A percentile compares a stretch with the other conserved stretches of the same genome.
These are phyloP conservation scores for Penaeus indicus DNA, from an alignment of 1,140 invertebrate genomes.

Conservation along the genomic window DNA sequence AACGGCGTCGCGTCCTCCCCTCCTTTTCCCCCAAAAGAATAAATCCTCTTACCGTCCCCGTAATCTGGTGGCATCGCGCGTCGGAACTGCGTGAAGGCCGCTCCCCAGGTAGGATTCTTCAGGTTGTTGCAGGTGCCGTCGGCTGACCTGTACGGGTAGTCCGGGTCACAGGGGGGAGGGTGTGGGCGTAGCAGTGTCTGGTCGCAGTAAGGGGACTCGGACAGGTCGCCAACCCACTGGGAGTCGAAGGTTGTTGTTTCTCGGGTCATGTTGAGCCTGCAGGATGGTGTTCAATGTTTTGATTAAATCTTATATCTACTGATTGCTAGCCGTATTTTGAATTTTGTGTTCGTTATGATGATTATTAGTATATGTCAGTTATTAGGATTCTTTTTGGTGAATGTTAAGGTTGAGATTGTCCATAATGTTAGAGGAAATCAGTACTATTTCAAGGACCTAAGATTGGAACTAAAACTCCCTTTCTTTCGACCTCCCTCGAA, in stretches of 20 bases:
- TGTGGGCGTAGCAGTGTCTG: not conserved
- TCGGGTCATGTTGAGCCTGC: constrained; percentile 40
- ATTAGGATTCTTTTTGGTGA: too few species aligned
- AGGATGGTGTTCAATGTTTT: too few species aligned
- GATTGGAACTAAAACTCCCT: not conserved
- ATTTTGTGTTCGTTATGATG: too few species aligned
- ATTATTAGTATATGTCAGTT: too few species aligned
- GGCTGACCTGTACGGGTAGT: constrained; percentile 70
- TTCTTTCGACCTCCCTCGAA: not conserved
- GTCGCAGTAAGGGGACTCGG: constrained; percentile 42
- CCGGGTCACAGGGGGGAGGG: constrained; percentile 2
- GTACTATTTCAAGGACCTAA: not conserved
- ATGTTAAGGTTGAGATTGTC: too few species aligned
- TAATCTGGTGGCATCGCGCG: constrained; percentile 70
- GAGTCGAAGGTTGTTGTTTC: constrained; percentile 42
- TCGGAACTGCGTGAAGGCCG: constrained; percentile 73
- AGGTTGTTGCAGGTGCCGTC: constrained; percentile 78
- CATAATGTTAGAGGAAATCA: not conserved
- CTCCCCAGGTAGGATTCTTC: constrained; percentile 74
- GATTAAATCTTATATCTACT: too few species aligned
- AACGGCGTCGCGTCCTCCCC: too few species aligned
- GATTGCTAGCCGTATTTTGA: too few species aligned
- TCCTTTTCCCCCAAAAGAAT: not conserved
- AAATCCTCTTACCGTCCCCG: constrained; percentile 64
- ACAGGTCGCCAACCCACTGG: constrained; percentile 49